Evolutionary conservation across 2,888 invertebrate genomes (phyloP).

Genomic region (Crematogaster levior): DNA sequence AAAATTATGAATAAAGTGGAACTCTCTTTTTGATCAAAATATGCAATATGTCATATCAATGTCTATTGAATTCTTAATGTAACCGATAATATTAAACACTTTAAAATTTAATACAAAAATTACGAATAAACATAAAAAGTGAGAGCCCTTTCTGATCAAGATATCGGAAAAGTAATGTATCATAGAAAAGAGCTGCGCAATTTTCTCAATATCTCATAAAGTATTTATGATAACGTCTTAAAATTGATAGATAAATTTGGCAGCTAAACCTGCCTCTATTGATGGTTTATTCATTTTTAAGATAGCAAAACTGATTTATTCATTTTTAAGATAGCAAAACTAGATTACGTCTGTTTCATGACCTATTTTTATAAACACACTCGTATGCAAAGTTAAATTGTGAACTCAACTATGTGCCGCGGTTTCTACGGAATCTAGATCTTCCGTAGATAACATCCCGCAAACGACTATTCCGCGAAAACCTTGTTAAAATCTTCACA

Average conservation of each 20-base stretch:
- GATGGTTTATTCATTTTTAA: no score
- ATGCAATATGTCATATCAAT: no score
- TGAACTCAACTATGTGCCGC: background rate
- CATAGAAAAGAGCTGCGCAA: no score
- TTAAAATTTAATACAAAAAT: no score
- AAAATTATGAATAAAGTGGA: no score
- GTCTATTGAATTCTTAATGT: no score
- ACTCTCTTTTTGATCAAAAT: no score
- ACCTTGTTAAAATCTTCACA: slow-evolving; percentile 10
- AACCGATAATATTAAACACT: background rate
- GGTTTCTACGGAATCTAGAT: no score
- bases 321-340: background rate
- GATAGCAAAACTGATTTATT: no score
- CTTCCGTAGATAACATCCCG: background rate
- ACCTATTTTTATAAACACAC: background rate
- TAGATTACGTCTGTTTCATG: background rate
- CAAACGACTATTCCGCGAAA: background rate
- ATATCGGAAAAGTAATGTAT: background rate
- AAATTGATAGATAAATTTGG: no score
- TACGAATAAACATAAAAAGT: background rate
- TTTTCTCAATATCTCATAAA: background rate
- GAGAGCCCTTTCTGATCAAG: background rate
- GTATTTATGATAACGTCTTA: background rate
- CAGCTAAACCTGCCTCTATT: no score
- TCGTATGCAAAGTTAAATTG: slow-evolving; percentile 26